These are phyloP conservation scores for Crypturellus undulatus DNA, from an alignment of 2,113 vertebrate genomes.

Conservation along the genomic window DNA sequence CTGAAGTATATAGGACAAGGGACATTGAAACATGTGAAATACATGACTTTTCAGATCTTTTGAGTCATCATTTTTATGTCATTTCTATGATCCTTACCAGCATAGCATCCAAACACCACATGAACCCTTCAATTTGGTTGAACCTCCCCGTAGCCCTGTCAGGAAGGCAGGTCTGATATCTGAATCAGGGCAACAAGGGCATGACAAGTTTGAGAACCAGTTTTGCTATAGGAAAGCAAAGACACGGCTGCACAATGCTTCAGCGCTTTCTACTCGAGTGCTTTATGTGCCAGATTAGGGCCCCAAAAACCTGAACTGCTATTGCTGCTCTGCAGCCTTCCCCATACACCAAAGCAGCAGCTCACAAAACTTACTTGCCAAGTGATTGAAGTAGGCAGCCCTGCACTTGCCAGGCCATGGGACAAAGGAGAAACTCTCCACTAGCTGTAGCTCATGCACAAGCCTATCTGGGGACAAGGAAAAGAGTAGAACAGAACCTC, in stretches of 20 bases:
- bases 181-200: background rate
- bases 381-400: background rate
- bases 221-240: background rate
- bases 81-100: background rate
- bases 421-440: too few species aligned
- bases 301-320: background rate
- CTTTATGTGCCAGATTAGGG: background rate
- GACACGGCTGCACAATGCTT: background rate
- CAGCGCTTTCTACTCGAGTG: background rate
- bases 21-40: accelerated
- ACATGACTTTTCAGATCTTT: accelerated
- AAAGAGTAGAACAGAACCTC: too few species aligned
- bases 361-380: background rate
- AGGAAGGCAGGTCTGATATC: background rate
- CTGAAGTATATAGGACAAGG: background rate
- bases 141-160: background rate
- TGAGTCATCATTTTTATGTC: background rate
- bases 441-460: background rate
- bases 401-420: background rate
- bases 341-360: background rate
- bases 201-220: background rate
- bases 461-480: background rate
- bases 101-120: background rate
- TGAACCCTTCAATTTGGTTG: background rate
- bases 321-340: background rate